Evolutionary conservation across 2,113 vertebrate genomes (phyloP).

Genomic region (Emydura subglobosa): DNA sequence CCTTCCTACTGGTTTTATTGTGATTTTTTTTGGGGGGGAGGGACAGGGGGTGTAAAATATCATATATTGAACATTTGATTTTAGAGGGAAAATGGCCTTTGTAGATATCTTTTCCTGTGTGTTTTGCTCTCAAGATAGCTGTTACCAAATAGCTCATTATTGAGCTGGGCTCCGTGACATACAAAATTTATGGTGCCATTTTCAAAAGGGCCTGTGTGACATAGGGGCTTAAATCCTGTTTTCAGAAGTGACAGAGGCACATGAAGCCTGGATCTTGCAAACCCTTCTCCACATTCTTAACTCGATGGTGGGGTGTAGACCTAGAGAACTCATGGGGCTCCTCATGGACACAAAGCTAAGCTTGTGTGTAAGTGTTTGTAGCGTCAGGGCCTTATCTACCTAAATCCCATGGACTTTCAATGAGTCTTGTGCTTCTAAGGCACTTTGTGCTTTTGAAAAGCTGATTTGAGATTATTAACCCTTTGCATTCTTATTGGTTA

Average conservation of each 20-base stretch:
- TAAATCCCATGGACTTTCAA: not conserved
- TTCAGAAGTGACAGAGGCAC: not conserved
- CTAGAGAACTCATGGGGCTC: not conserved
- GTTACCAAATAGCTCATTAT: not conserved
- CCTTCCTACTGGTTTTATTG: not conserved
- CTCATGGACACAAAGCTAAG: not conserved
- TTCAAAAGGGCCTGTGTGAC: not conserved
- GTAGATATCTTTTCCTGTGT: not conserved
- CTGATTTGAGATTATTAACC: not conserved
- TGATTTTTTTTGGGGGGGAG: not conserved
- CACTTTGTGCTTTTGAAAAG: not conserved
- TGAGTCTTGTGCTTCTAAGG: not conserved
- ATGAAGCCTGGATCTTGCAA: not conserved
- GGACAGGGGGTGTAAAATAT: not conserved
- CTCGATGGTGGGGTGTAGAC: not conserved
- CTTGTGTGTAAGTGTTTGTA: not conserved
- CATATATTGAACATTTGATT: not conserved
- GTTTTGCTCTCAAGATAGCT: not conserved
- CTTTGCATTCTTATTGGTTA: not conserved
- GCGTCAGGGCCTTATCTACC: rapidly evolving
- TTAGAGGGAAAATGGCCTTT: not conserved
- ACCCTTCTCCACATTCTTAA: not conserved
- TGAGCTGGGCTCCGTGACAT: not conserved
- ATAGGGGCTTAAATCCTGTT: not conserved
- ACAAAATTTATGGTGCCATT: not conserved